These are phyloP conservation scores for Esox masquinongy DNA, from an alignment of 2,797 vertebrate species.

Conservation along the genomic window DNA sequence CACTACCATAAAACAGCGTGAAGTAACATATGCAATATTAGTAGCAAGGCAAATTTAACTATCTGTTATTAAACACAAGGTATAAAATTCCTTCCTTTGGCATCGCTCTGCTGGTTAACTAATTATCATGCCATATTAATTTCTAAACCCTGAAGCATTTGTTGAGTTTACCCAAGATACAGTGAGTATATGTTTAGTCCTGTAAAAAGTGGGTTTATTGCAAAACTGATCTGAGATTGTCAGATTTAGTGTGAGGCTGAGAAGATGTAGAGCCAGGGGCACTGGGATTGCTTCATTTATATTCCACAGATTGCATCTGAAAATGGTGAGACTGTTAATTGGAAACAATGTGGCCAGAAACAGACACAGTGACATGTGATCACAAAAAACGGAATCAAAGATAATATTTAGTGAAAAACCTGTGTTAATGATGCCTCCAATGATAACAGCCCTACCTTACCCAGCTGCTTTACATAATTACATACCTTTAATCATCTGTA, in stretches of 20 bases:
- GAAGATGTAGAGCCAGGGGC: constrained; percentile 46
- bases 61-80: constrained; percentile 72
- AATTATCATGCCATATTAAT: constrained; percentile 76
- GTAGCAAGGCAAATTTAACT: constrained; percentile 56
- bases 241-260: constrained; percentile 46
- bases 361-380: constrained; percentile 67
- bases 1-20: constrained; percentile 44
- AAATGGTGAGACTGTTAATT: constrained; percentile 71
- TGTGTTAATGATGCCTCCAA: constrained; percentile 38
- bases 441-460: constrained; percentile 44
- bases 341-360: constrained; percentile 65
- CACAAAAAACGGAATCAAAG: constrained; percentile 60
- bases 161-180: constrained; percentile 65
- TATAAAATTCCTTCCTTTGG: constrained; percentile 69
- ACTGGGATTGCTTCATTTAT: constrained; percentile 67
- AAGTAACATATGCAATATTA: constrained; percentile 59
- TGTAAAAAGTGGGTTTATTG: constrained; percentile 54
- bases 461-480: constrained; percentile 44
- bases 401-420: constrained; percentile 59
- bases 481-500: constrained; percentile 41
- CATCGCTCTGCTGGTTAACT: constrained; percentile 67
- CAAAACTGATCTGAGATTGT: constrained; percentile 61
- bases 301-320: constrained; percentile 69
- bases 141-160: constrained; percentile 64
- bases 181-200: constrained; percentile 50